phyloP scores from a whole-genome alignment of 1,140 invertebrate genomes.

The Cydia amplana region DNA sequence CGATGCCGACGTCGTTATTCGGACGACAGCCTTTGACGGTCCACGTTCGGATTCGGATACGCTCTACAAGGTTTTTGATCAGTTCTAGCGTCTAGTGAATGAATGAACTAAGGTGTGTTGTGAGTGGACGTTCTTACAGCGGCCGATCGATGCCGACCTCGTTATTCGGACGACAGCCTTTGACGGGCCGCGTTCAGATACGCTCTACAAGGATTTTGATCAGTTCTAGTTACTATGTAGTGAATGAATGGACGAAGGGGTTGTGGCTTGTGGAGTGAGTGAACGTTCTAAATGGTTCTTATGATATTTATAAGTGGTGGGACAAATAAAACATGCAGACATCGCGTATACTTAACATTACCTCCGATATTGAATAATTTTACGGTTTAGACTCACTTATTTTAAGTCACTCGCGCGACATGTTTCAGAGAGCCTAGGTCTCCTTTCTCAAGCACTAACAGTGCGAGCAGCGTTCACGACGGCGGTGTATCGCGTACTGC shows the following conservation, averaged over 20 bases:
- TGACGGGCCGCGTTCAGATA: slow-evolving; percentile 48
- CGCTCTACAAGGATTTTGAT: not conserved
- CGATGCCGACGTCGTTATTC: slow-evolving; percentile 76
- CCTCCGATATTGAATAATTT: too few species aligned
- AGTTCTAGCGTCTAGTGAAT: not conserved
- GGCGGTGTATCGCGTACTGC: too few species aligned
- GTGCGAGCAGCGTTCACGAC: too few species aligned
- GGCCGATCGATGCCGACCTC: slow-evolving; percentile 64
- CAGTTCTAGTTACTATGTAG: not conserved
- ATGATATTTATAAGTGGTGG: too few species aligned
- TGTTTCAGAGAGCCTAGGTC: too few species aligned
- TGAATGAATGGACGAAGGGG: not conserved
- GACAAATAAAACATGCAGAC: too few species aligned
- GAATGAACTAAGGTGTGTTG: not conserved
- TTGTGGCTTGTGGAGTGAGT: too few species aligned
- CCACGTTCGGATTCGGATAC: slow-evolving; percentile 32
- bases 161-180: slow-evolving; percentile 78
- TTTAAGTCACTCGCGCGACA: too few species aligned
- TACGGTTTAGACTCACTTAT: too few species aligned
- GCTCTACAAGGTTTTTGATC: not conserved
- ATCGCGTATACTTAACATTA: too few species aligned
- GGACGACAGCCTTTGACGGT: slow-evolving; percentile 74
- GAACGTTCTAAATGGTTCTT: too few species aligned
- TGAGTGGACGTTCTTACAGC: not conserved
- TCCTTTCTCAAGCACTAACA: too few species aligned